Percentiles rank a stretch among this genome's conserved stretches.
phyloP scores from a whole-genome alignment of 2,888 invertebrate species.

The Sepioteuthis lessoniana region DNA sequence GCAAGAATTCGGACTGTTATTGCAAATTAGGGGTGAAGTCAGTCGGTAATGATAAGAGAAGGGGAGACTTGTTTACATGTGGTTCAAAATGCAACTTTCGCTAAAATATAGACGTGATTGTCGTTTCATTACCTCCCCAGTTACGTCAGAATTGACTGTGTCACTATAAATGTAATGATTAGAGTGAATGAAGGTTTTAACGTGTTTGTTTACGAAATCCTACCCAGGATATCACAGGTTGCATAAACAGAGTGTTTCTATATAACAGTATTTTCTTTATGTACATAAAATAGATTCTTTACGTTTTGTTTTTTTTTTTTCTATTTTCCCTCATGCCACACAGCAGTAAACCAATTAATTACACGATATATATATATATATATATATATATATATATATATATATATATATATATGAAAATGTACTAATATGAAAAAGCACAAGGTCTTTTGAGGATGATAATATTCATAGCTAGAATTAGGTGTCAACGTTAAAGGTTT shows the following conservation, averaged over 20 bases:
- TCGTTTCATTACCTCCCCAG: neutral
- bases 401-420: neutral
- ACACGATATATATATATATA: neutral
- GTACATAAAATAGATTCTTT: too few relatives aligned
- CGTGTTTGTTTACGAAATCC: too few relatives aligned
- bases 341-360: neutral
- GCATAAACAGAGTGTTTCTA: neutral
- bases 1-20: too few relatives aligned
- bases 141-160: neutral
- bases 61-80: neutral
- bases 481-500: too few relatives aligned
- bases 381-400: neutral
- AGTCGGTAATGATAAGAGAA: neutral
- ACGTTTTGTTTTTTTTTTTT: too few relatives aligned
- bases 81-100: too few relatives aligned
- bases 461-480: too few relatives aligned
- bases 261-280: neutral
- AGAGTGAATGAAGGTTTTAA: neutral
- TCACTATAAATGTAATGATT: neutral
- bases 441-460: too few relatives aligned
- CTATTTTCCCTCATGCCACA: too few relatives aligned
- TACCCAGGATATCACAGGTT: too few relatives aligned
- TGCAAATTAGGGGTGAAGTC: too few relatives aligned
- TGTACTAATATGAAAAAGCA: too few relatives aligned
- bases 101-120: neutral